Base-by-base conservation (phyloP, 2,797 vertebrate genomes). In the Gambelia wislizenii region DNA sequence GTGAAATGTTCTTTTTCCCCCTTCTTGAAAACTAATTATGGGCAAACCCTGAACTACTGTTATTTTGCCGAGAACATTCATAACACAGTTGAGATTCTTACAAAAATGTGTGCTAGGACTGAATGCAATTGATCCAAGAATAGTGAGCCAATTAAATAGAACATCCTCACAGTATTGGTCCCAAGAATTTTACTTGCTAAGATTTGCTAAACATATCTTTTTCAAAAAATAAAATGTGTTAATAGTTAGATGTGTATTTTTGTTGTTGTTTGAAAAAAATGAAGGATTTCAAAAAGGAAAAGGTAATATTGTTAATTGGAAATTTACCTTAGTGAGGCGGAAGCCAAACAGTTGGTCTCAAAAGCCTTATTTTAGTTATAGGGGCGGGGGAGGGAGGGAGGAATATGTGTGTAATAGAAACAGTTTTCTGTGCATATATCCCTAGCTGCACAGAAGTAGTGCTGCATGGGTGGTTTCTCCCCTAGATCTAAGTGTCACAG, bases 1-100 rank as follows among this genome's bases (percentile, higher is more conserved):
- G 84, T 89, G 0, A 20, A 67, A 81, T 87, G 1, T 74, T 42
- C 25, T 39, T 0, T 18, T 0, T 18, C 1, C 4, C n/a, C 30
- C 36, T 36, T 1, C 5, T 69, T 83, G 44, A 81, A 64, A 64
- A 9, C 54, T 42, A 61, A 74, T 82, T 91, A 83, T 0, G 0
- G 78, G 54, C 10, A 84, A 91, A 74, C 30, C 0, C 0, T 61
- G 56, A 84, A 84, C 13, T 3, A 0, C 33, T 69, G 39, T 20
- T 86, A 39, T 69, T 90, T 91, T 36, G 0, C 75, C 90, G 75
- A 75, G 33, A 27, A 52, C 27, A 72, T 4, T n/a, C 83, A 42
- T 33, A 88, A 47, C 47, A 22, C n/a, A 14, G 30, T 0, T 16
- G n/a, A 39, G 85, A 74, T 59, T 61, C 7, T 75, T 69, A 56